phyloP scores from a whole-genome alignment of 2,113 vertebrate species.

The Boulengeromyrus knoepffleri region DNA sequence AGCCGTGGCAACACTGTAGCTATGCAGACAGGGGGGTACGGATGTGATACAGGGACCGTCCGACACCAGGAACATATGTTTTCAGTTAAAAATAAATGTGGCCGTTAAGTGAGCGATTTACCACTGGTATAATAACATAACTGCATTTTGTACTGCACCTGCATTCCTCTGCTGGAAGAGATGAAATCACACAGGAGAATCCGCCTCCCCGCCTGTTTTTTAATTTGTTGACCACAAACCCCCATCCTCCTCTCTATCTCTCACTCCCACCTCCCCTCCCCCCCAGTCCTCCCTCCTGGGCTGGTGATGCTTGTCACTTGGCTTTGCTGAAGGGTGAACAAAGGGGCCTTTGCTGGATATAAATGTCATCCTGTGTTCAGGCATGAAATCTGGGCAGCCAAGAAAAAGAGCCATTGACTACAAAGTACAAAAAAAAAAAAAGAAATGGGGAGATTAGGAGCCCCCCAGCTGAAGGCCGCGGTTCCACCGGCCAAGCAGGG shows the following conservation, averaged over 20 bases:
- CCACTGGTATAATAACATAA: neutral
- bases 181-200: neutral
- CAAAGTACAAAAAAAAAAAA: slow-evolving; percentile 25
- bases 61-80: neutral
- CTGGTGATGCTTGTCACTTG: slow-evolving; percentile 63
- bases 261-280: slow-evolving; percentile 12
- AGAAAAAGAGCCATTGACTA: slow-evolving; percentile 70
- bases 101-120: neutral
- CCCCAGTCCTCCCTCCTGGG: slow-evolving; percentile 31
- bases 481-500: slow-evolving; percentile 35
- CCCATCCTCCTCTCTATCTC: neutral
- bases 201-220: neutral
- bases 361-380: slow-evolving; percentile 52
- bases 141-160: neutral
- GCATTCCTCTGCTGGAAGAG: neutral
- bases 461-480: slow-evolving; percentile 32
- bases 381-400: slow-evolving; percentile 58
- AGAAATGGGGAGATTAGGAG: slow-evolving; percentile 47
- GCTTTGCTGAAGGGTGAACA: slow-evolving; percentile 58
- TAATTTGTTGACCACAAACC: neutral
- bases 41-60: neutral
- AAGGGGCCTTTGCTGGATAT: slow-evolving; percentile 60
- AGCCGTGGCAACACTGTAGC: neutral
- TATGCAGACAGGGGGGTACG: neutral
- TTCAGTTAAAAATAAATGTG: neutral